phyloP scores from a whole-genome alignment of 1,140 invertebrate genomes.

The Tetramorium parvispinum region DNA sequence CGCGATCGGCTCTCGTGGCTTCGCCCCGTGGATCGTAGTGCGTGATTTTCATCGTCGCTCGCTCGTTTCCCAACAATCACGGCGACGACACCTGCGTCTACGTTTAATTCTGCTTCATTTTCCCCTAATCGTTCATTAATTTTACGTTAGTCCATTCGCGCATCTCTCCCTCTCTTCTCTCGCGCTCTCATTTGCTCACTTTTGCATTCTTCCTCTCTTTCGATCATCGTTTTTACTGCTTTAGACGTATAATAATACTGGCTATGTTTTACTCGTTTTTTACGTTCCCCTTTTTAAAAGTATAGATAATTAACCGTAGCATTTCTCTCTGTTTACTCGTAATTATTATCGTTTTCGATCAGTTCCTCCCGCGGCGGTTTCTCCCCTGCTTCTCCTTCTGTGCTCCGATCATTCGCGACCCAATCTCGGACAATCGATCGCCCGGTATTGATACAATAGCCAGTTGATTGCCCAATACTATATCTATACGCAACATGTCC shows the following conservation, averaged over 20 bases:
- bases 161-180: background rate
- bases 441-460: slow-evolving; percentile 37
- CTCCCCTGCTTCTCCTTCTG: background rate
- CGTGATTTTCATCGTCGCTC: slow-evolving; percentile 21
- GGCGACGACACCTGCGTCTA: background rate
- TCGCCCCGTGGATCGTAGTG: slow-evolving; percentile 48
- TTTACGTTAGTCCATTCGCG: slow-evolving; percentile 35
- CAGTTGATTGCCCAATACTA: slow-evolving; percentile 19
- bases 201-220: slow-evolving; percentile 25
- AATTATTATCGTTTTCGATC: slow-evolving; percentile 80
- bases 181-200: slow-evolving; percentile 10
- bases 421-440: slow-evolving; percentile 47
- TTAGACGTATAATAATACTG: slow-evolving; percentile 79
- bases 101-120: background rate
- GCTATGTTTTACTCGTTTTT: slow-evolving; percentile 75
- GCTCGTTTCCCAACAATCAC: slow-evolving; percentile 1
- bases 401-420: background rate
- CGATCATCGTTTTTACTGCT: slow-evolving; percentile 47
- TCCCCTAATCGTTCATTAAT: slow-evolving; percentile 26
- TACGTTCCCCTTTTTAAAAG: slow-evolving; percentile 57
- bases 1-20: slow-evolving; percentile 50
- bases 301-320: slow-evolving; percentile 67
- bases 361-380: slow-evolving; percentile 60
- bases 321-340: slow-evolving; percentile 66
- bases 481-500: slow-evolving; percentile 17